A percentile compares a stretch with the other conserved stretches of the same genome.
Conservation (phyloP, 2,888 invertebrate species). For the Unio pictorum region DNA sequence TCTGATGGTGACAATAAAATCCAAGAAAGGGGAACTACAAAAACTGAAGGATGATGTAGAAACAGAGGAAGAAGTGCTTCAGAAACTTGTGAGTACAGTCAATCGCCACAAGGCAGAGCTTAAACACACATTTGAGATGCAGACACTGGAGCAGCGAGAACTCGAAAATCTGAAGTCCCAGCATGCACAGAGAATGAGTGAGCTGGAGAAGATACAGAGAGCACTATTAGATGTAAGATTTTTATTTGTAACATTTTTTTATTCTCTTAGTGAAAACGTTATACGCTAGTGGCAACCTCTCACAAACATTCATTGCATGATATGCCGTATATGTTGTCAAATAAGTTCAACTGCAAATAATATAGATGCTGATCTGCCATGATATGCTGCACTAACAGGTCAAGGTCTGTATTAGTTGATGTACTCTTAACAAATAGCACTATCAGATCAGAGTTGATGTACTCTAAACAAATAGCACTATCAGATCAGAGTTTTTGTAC, state of each 20-base stretch:
- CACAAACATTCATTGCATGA: too few species aligned
- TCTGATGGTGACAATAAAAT: constrained; percentile 43
- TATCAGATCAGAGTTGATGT: too few species aligned
- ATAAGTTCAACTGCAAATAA: too few species aligned
- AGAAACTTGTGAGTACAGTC: constrained; percentile 57
- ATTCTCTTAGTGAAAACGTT: neutral
- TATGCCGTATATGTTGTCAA: too few species aligned
- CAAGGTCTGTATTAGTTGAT: too few species aligned
- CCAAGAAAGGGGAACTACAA: constrained; percentile 49
- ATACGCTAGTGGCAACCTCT: too few species aligned
- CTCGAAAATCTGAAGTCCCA: constrained; percentile 57
- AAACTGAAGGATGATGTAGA: constrained; percentile 56
- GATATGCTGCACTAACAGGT: too few species aligned
- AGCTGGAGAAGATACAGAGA: constrained; percentile 60
- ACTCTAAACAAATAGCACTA: too few species aligned
- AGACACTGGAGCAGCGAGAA: constrained; percentile 57
- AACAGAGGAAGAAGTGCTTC: constrained; percentile 60
- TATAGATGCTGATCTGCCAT: too few species aligned
- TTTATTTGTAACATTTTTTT: neutral
- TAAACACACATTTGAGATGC: constrained; percentile 63
- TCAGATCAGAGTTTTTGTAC: too few species aligned
- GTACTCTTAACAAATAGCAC: too few species aligned
- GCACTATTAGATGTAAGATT: constrained; percentile 53
- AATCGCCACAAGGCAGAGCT: constrained; percentile 63
- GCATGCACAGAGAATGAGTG: constrained; percentile 54